Evolutionary conservation across 2,888 invertebrate species (phyloP), one percentile per base, ranked within the genome.

Genomic region (Limenitis camilla): DNA sequence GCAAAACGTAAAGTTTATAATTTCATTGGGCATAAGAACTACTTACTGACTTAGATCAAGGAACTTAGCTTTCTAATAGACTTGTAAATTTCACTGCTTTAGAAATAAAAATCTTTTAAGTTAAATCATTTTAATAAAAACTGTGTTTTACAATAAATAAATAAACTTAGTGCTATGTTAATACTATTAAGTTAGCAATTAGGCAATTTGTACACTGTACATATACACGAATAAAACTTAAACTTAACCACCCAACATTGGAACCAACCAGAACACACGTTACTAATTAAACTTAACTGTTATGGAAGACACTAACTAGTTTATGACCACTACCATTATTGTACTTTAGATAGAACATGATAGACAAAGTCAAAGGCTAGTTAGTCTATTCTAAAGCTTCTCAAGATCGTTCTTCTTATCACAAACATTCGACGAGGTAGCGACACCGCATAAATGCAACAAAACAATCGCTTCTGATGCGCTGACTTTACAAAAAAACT

Each of bases 131-230:
- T 54, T 49, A 52, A 35, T 52, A 0, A 49, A 48, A 53, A 54
- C 33, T 7, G 54, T 57, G 52, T 51, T 54, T 42, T 49, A 55
- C 19, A 74, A 75, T 72, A 72, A 72, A 75, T 73, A 72, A 72
- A 65, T 65, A 61, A 62, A 60, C 63, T 64, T 65, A 68, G 53
- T 57, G 43, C 60, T 75, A 78, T 59, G 69, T 77, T 76, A 80
- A 68, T 63, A 58, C 62, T 67, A 68, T 69, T 64, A 57, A 66
- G 64, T 59, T 61, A 61, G 52, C 40, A 66, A 69, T 68, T 60
- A 69, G 77, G 78, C 79, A 78, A 78, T 68, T 69, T 66, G 64
- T 66, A 58, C 67, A 70, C 61, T 53, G 51, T 45, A 51, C 48
- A 43, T 7, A 38, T 40, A 52, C 38, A 39, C 39, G 31, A 10